These are phyloP conservation scores for Oreohelix idahoensis DNA, from an alignment of 1,140 invertebrate species.

Conservation along the genomic window DNA sequence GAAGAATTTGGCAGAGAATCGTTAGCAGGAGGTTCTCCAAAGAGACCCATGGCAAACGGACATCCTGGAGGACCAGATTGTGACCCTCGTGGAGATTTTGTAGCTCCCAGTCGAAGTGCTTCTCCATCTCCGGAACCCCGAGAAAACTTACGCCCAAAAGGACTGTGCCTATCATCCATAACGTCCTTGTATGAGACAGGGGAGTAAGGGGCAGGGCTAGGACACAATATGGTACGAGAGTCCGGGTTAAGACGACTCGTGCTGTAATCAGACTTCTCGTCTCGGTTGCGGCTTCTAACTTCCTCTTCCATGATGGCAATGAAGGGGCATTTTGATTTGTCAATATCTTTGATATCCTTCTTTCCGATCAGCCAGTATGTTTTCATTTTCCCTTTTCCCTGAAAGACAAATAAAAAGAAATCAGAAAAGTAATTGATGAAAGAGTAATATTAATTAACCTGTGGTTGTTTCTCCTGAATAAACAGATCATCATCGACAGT, in stretches of 20 bases:
- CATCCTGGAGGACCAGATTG: background rate
- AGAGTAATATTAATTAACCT: no score
- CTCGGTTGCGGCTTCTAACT: constrained; percentile 43
- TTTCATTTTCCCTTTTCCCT: constrained; percentile 86
- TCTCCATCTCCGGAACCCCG: background rate
- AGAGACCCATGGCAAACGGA: constrained; percentile 13
- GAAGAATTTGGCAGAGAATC: background rate
- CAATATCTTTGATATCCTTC: constrained; percentile 29
- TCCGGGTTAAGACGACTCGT: background rate
- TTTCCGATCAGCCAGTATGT: constrained; percentile 80
- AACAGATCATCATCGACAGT: no score
- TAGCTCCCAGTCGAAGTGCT: background rate
- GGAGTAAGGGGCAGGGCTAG: constrained; percentile 54
- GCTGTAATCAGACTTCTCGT: constrained; percentile 2
- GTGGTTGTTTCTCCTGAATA: no score
- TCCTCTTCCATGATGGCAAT: constrained; percentile 54
- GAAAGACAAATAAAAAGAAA: constrained; percentile 44
- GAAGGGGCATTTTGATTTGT: constrained; percentile 54
- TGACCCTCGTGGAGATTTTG: background rate
- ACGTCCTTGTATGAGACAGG: constrained; percentile 65
- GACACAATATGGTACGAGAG: background rate
- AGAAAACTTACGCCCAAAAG: background rate
- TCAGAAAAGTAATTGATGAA: no score
- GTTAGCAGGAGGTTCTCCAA: background rate
- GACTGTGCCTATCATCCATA: constrained; percentile 32